Evolutionary conservation across 2,888 invertebrate genomes (phyloP).

Genomic region (Chesias legatella): DNA sequence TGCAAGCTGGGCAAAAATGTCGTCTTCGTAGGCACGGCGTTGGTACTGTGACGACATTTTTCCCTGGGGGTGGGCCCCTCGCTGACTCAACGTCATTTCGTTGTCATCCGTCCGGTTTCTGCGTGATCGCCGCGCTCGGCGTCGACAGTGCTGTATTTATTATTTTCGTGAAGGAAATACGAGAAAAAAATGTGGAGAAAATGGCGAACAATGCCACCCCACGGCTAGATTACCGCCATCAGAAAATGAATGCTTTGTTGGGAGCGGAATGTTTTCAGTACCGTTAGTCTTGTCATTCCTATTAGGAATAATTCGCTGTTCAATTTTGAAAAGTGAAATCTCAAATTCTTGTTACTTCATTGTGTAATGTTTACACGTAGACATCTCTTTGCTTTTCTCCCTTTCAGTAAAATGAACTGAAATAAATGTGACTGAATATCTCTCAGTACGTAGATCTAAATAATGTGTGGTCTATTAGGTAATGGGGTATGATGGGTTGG

Average conservation of each 20-base stretch:
- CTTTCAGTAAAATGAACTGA: no score
- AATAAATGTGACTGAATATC: no score
- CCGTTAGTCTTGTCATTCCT: slow-evolving; percentile 74
- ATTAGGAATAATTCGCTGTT: slow-evolving; percentile 48
- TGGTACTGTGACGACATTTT: slow-evolving; percentile 73
- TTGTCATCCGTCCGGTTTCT: slow-evolving; percentile 76
- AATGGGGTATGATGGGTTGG: no score
- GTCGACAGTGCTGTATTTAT: slow-evolving; percentile 77
- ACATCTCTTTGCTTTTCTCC: neutral
- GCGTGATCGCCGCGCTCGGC: slow-evolving; percentile 67
- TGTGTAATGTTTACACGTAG: slow-evolving; percentile 16
- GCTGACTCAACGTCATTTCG: slow-evolving; percentile 74
- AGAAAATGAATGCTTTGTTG: slow-evolving; percentile 79
- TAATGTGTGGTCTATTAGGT: no score
- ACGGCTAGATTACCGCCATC: slow-evolving; percentile 79
- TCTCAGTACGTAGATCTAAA: no score
- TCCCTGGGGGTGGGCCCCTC: slow-evolving; percentile 62
- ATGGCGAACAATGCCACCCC: slow-evolving; percentile 77
- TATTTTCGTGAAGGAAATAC: slow-evolving; percentile 70
- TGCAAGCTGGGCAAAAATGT: slow-evolving; percentile 70
- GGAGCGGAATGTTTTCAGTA: slow-evolving; percentile 71
- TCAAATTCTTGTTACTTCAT: slow-evolving; percentile 25
- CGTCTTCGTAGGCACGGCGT: slow-evolving; percentile 73
- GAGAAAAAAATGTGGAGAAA: slow-evolving; percentile 66
- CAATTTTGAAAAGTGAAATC: slow-evolving; percentile 44